These are phyloP conservation scores for Chalcis sispes DNA, from an alignment of 2,888 invertebrate genomes.

Conservation along the genomic window DNA sequence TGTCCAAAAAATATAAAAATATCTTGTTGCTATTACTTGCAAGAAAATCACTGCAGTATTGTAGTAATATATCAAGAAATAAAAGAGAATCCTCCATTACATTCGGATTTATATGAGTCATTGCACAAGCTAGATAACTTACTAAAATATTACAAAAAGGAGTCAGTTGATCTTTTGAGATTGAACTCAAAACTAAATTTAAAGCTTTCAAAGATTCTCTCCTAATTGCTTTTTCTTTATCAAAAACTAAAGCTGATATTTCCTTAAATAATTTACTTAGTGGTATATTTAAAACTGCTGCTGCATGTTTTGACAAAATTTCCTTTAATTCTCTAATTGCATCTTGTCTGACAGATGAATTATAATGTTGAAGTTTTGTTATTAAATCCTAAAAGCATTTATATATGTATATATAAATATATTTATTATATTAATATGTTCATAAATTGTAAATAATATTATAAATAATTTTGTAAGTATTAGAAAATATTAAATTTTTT, in stretches of 20 bases:
- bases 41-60: constrained; percentile 82
- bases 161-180: constrained; percentile 77
- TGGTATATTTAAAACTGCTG: constrained; percentile 78
- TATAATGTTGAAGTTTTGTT: constrained; percentile 85
- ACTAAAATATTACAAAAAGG: constrained; percentile 88
- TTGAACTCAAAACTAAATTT: constrained; percentile 76
- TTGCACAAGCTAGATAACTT: constrained; percentile 89
- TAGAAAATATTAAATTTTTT: constrained; percentile 57
- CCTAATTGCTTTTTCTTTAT: constrained; percentile 82
- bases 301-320: constrained; percentile 76
- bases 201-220: constrained; percentile 79
- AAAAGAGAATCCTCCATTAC: constrained; percentile 90
- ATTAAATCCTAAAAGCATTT: constrained; percentile 80
- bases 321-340: constrained; percentile 81
- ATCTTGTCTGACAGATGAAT: constrained; percentile 82
- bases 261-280: constrained; percentile 84
- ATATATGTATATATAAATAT: background rate
- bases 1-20: constrained; percentile 87
- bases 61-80: constrained; percentile 86
- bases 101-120: constrained; percentile 90
- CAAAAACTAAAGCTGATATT: constrained; percentile 83
- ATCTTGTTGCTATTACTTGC: constrained; percentile 83
- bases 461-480: constrained; percentile 10
- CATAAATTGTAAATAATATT: background rate
- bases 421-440: background rate